These are phyloP conservation scores for Rhamnusium bicolor DNA, from an alignment of 2,888 invertebrate genomes.

Conservation along the genomic window DNA sequence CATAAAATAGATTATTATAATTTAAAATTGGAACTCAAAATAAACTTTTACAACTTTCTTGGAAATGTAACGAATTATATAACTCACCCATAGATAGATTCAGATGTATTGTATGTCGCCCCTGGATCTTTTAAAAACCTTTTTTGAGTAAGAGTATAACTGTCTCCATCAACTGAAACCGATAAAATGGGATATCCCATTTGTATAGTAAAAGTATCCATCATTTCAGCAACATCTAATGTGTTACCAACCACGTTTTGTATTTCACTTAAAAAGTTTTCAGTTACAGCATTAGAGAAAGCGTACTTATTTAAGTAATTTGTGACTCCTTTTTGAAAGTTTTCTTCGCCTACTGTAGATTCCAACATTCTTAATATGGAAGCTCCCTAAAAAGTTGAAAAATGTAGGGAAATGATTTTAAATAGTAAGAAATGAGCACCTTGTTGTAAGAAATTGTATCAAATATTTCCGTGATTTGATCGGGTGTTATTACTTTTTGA, in stretches of 20 bases:
- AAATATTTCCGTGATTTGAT: conserved; percentile 93
- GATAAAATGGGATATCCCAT: conserved; percentile 89
- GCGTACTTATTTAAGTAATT: conserved; percentile 81
- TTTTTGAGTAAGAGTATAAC: conserved; percentile 79
- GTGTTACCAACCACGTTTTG: conserved; percentile 72
- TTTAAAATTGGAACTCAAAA: background rate
- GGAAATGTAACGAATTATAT: too few relatives aligned
- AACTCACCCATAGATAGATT: conserved; percentile 70
- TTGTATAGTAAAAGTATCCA: conserved; percentile 93
- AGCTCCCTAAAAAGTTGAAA: conserved; percentile 80
- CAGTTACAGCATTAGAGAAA: conserved; percentile 86
- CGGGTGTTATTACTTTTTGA: conserved; percentile 86
- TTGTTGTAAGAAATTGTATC: conserved; percentile 94
- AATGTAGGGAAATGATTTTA: background rate
- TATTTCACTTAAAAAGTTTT: conserved; percentile 82
- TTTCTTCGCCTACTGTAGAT: conserved; percentile 81
- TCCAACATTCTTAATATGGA: conserved; percentile 92
- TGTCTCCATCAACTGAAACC: conserved; percentile 71
- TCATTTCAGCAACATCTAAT: conserved; percentile 70
- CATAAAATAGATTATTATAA: background rate
- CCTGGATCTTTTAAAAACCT: conserved; percentile 83
- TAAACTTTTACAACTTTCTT: too few relatives aligned
- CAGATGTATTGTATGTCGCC: conserved; percentile 71
- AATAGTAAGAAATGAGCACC: conserved; percentile 70
- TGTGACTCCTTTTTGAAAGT: conserved; percentile 82